Evolutionary conservation across 23 tunicate genomes (phyloP).

Genomic region (Clavelina lepadiformis): DNA sequence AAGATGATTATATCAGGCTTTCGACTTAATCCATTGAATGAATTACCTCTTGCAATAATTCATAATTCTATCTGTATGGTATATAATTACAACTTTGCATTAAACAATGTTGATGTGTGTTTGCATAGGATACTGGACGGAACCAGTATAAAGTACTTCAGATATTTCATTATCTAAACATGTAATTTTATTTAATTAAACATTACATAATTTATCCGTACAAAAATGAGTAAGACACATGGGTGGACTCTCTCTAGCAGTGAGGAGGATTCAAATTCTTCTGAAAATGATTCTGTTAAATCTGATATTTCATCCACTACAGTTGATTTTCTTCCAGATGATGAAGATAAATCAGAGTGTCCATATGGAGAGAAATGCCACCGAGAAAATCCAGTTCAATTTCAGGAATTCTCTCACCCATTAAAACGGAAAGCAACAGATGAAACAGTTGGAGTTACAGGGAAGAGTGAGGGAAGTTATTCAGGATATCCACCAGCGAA

Average conservation of each 20-base stretch:
- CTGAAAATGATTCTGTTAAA: background rate
- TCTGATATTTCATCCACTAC: background rate
- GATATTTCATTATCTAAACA: too few relatives aligned
- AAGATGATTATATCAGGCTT: too few relatives aligned
- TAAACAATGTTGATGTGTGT: too few relatives aligned
- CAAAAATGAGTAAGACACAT: background rate
- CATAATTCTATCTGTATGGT: too few relatives aligned
- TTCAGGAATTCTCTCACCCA: conserved; percentile 47
- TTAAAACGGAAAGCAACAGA: background rate
- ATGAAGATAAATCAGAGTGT: conserved; percentile 5
- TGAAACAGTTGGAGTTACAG: background rate
- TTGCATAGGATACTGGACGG: too few relatives aligned
- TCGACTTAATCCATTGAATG: too few relatives aligned
- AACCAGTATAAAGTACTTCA: too few relatives aligned
- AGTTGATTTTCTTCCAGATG: background rate
- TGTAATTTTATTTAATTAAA: too few relatives aligned
- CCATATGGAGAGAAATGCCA: conserved; percentile 54
- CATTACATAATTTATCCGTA: background rate
- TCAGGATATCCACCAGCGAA: background rate
- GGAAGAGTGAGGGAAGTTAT: background rate
- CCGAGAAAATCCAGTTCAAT: conserved; percentile 52
- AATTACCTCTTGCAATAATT: too few relatives aligned
- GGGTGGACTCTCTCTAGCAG: conserved; percentile 61
- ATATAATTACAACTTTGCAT: too few relatives aligned
- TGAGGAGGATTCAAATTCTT: conserved; percentile 64